Evolutionary conservation across 2,113 vertebrate genomes (phyloP), one percentile per base, ranked within the genome.

Genomic region (Tetrao urogallus): DNA sequence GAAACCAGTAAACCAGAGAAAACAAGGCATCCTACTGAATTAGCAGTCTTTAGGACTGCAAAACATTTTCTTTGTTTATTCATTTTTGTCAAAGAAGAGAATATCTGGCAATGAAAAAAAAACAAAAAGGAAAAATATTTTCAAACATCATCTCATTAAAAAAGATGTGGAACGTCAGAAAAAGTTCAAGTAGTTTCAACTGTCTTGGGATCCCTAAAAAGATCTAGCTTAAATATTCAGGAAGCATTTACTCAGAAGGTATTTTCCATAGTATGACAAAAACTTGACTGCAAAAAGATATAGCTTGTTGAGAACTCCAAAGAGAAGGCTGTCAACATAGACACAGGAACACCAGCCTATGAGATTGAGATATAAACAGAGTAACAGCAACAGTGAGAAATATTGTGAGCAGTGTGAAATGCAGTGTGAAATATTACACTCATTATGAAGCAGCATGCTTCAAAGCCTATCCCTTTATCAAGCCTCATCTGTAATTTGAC

Each of bases 401-500:
- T 30, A 70, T 11, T 32, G 84, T 40, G 73, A 94, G 63, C 72
- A 64, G 90, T 93, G 90, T 94, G 92, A 95, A 94, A 86, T 9
- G 50, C 86, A 42, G 92, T 89, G 85, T 91, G 88, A 96, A 96
- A 90, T 78, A 88, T 91, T 88, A 94, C 90, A 95, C 85, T 90
- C 94, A 85, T 92, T 83, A 86, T 27, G 91, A 64, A 86, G 88
- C 91, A 34, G 56, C 22, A 32, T 0, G 22, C 89, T 76, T 27
- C 77, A 86, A 42, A 93, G 77, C 81, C 71, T 36, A 27, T 25
- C 72, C 82, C 65, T 80, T 88, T 64, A 92, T 71, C 92, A 74
- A 88, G 32, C 61, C 69, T 74, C 52, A 83, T 56, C 87, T 90
- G 11, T n/a, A 80, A 89, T 92, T 67, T 78, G 85, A 93, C 79